These are phyloP conservation scores for Neodiprion pinetum DNA, from an alignment of 1,140 invertebrate genomes.

Conservation along the genomic window DNA sequence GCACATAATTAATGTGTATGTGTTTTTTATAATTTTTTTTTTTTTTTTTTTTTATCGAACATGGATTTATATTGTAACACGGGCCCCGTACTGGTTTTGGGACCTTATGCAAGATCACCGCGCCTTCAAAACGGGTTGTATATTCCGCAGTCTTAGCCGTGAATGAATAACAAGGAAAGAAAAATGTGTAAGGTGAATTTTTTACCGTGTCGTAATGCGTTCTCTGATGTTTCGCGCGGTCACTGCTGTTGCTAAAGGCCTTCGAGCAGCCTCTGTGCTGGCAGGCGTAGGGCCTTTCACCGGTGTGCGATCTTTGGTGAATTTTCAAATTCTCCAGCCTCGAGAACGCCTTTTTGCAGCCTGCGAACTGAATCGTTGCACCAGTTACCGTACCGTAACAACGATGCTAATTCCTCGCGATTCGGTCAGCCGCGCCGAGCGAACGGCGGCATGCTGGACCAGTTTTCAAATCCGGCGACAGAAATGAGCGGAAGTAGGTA, in stretches of 20 bases:
- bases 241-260: slow-evolving; percentile 96
- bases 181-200: slow-evolving; percentile 23
- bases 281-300: slow-evolving; percentile 86
- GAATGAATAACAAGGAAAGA: background rate
- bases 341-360: slow-evolving; percentile 93
- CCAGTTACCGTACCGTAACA: background rate
- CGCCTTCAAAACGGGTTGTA: background rate
- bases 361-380: slow-evolving; percentile 75
- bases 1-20: too few relatives aligned
- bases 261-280: slow-evolving; percentile 87
- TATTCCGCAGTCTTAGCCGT: background rate
- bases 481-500: slow-evolving; percentile 30
- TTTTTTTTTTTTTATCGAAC: too few relatives aligned
- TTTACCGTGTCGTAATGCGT: slow-evolving; percentile 95
- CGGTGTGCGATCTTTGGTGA: slow-evolving; percentile 93
- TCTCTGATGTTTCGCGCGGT: slow-evolving; percentile 95
- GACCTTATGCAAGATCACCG: background rate
- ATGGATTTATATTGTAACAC: too few relatives aligned
- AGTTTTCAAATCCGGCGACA: too few relatives aligned
- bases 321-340: slow-evolving; percentile 95
- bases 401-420: slow-evolving; percentile 5
- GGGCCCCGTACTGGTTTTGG: too few relatives aligned
- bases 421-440: background rate
- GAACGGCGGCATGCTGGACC: background rate
- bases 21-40: too few relatives aligned